phyloP scores from a whole-genome alignment of 2,888 invertebrate genomes.

The Leucophenga montana region DNA sequence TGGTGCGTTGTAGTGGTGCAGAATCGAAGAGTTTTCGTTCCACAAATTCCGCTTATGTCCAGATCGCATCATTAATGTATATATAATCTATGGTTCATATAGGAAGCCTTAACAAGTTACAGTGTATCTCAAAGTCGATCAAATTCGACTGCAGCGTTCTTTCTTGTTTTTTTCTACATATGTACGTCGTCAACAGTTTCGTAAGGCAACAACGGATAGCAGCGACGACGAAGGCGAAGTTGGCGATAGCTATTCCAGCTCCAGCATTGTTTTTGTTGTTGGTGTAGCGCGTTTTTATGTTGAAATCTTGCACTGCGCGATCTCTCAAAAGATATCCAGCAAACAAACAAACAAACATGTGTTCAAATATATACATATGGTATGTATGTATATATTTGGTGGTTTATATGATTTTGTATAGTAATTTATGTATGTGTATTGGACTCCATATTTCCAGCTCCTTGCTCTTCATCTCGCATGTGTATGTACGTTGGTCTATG shows the following conservation, averaged over 20 bases:
- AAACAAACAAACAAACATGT: conserved; percentile 28
- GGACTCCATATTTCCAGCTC: not conserved
- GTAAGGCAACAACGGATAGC: conserved; percentile 36
- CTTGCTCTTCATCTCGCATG: conserved; percentile 9
- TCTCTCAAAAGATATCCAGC: conserved; percentile 50
- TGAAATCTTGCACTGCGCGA: conserved; percentile 61
- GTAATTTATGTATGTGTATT: not conserved
- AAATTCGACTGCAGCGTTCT: too few relatives aligned
- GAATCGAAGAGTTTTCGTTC: too few relatives aligned
- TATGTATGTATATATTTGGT: conserved; percentile 7
- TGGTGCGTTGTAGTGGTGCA: too few relatives aligned
- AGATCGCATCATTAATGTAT: too few relatives aligned
- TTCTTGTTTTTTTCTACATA: not conserved
- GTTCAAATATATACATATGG: conserved; percentile 3
- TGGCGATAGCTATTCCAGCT: conserved; percentile 33
- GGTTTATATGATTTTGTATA: conserved; percentile 1
- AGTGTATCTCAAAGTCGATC: too few relatives aligned
- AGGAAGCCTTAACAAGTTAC: too few relatives aligned
- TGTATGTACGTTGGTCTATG: conserved; percentile 38
- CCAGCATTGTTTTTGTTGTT: conserved; percentile 44
- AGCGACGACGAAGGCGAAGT: conserved; percentile 20
- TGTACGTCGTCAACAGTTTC: conserved; percentile 55
- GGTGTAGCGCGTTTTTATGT: conserved; percentile 48
- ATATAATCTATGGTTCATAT: too few relatives aligned
- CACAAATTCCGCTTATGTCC: too few relatives aligned